Evolutionary conservation across 2,888 invertebrate species (phyloP).

Genomic region (Neuroscelio doddi): DNA sequence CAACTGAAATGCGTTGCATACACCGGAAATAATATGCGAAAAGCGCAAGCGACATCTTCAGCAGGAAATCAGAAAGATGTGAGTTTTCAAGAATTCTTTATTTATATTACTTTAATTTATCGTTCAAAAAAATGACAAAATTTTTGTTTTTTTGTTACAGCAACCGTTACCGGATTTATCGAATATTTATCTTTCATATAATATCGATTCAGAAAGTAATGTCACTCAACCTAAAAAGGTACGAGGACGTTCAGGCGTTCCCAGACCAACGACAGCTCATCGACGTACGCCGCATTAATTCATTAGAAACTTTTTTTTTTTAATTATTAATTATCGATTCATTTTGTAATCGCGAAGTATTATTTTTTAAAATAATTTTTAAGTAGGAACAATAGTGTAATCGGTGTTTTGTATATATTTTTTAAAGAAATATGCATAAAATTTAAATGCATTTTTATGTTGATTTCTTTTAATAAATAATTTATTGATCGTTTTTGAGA

Average conservation of each 20-base stretch:
- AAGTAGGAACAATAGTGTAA: too few relatives aligned
- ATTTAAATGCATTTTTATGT: too few relatives aligned
- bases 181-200: constrained; percentile 80
- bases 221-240: constrained; percentile 75
- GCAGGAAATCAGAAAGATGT: constrained; percentile 65
- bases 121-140: too few relatives aligned
- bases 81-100: constrained; percentile 37
- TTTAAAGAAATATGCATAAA: too few relatives aligned
- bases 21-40: constrained; percentile 98
- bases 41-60: constrained; percentile 72
- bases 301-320: too few relatives aligned
- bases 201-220: constrained; percentile 71
- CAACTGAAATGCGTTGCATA: constrained; percentile 98
- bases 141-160: constrained; percentile 62
- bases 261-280: constrained; percentile 74
- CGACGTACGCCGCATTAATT: constrained; percentile 64
- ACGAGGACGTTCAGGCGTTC: constrained; percentile 74
- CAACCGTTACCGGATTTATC: constrained; percentile 78
- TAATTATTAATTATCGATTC: too few relatives aligned
- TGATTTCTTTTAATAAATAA: too few relatives aligned
- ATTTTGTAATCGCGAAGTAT: constrained; percentile 4
- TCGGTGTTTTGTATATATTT: too few relatives aligned
- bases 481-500: too few relatives aligned
- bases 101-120: too few relatives aligned
- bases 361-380: too few relatives aligned